A percentile compares a stretch with the other conserved stretches of the same genome.
Evolutionary conservation across 2,113 vertebrate species (phyloP).

Genomic region (Pao palembangensis): DNA sequence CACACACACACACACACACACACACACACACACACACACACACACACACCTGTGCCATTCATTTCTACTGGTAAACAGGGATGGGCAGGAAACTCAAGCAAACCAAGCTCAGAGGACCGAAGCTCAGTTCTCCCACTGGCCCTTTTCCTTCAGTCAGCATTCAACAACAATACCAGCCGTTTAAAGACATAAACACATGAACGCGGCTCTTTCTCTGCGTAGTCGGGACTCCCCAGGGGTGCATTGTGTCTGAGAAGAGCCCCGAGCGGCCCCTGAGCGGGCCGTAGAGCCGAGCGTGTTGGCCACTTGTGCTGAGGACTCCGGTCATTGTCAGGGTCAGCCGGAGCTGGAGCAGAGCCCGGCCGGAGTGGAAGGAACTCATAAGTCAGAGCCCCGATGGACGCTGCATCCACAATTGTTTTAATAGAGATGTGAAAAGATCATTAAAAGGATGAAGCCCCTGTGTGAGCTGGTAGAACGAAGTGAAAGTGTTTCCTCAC

Average conservation of each 20-base stretch:
- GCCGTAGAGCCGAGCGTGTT: slow-evolving; percentile 1
- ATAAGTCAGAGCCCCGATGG: slow-evolving; percentile 56
- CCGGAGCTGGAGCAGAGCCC: slow-evolving; percentile 50
- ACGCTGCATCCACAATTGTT: slow-evolving; percentile 36
- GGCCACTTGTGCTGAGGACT: slow-evolving; percentile 36
- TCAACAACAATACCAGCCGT: slow-evolving; percentile 46
- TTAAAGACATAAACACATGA: slow-evolving; percentile 31
- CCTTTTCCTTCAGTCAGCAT: slow-evolving; percentile 22
- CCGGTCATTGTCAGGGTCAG: slow-evolving; percentile 53
- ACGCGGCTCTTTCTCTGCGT: slow-evolving; percentile 30
- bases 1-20: slow-evolving; percentile 4
- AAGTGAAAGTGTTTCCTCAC: slow-evolving; percentile 20
- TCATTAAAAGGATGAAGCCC: slow-evolving; percentile 28
- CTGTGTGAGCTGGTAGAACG: not conserved
- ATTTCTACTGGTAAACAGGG: not conserved
- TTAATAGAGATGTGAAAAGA: slow-evolving; percentile 30
- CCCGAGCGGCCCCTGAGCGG: slow-evolving; percentile 16
- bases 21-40: slow-evolving; percentile 15
- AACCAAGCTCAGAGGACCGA: slow-evolving; percentile 31
- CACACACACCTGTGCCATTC: slow-evolving; percentile 4
- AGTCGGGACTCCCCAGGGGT: slow-evolving; percentile 11
- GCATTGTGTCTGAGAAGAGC: slow-evolving; percentile 49
- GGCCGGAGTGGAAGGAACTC: slow-evolving; percentile 66
- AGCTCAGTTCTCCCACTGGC: slow-evolving; percentile 22
- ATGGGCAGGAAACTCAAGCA: slow-evolving; percentile 29